Conservation (phyloP, 1,140 invertebrate species). For the Notospermus geniculatus region DNA sequence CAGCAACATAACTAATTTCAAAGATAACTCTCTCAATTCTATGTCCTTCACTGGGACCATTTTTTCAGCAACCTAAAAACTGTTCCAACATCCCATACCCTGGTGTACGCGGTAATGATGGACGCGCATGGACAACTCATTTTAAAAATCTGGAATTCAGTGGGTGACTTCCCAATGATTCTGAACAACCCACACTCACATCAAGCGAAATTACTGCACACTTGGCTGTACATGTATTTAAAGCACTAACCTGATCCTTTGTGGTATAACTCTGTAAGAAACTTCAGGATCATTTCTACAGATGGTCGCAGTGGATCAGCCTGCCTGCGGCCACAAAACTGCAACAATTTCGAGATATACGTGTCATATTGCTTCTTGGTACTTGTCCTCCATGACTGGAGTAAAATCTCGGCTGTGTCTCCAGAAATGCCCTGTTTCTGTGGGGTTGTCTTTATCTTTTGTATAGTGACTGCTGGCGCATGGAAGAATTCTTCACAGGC, state of each 20-base stretch:
- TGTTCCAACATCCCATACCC: too few relatives aligned
- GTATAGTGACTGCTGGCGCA: too few relatives aligned
- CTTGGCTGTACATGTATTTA: neutral
- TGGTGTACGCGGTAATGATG: neutral
- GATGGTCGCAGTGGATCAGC: neutral
- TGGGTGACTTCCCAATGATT: neutral
- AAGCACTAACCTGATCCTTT: neutral
- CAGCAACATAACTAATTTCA: too few relatives aligned
- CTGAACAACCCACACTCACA: neutral
- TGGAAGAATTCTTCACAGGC: too few relatives aligned
- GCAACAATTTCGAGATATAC: neutral
- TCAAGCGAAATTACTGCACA: too few relatives aligned
- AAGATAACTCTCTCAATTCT: too few relatives aligned
- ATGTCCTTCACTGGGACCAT: too few relatives aligned
- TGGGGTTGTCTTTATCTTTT: neutral
- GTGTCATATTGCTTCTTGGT: neutral
- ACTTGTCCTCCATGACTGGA: neutral
- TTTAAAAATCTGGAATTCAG: neutral
- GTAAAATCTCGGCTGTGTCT: neutral
- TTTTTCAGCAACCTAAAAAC: too few relatives aligned
- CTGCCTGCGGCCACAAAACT: neutral
- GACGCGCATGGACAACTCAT: neutral
- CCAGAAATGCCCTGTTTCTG: neutral
- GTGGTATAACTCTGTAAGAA: neutral
- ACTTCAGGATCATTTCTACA: too few relatives aligned